Evolutionary conservation across 2,797 vertebrate species (phyloP).

Genomic region (Melanotaenia parkinsoni): DNA sequence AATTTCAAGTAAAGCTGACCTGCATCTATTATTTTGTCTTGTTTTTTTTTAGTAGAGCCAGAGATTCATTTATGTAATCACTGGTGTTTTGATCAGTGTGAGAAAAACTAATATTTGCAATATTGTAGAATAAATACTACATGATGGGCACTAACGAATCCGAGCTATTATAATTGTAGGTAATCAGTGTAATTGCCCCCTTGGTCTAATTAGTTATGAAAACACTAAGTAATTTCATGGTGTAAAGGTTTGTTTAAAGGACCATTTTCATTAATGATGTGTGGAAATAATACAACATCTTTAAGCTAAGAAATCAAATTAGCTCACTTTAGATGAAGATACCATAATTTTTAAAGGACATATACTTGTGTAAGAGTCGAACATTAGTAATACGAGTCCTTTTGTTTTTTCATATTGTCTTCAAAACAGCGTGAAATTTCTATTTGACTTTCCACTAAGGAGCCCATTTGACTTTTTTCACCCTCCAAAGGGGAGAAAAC

Average conservation of each 20-base stretch:
- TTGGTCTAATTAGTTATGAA: not conserved
- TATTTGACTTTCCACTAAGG: conserved; percentile 31
- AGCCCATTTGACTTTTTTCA: conserved; percentile 63
- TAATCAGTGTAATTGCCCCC: not conserved
- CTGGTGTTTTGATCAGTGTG: conserved; percentile 11
- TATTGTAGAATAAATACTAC: not conserved
- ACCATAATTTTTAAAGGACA: not conserved
- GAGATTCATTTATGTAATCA: conserved; percentile 17
- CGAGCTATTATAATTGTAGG: not conserved
- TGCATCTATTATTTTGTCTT: not conserved
- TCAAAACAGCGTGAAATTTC: conserved; percentile 32
- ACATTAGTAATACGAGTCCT: conserved; percentile 10
- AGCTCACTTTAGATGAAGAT: conserved; percentile 9
- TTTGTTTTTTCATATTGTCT: conserved; percentile 6
- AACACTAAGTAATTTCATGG: not conserved
- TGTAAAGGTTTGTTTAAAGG: not conserved
- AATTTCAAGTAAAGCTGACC: not conserved
- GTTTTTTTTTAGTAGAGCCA: conserved; percentile 25
- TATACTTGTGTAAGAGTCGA: conserved; percentile 2
- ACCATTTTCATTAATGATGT: conserved; percentile 5
- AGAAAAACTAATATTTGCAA: conserved; percentile 9
- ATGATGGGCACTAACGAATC: conserved; percentile 6
- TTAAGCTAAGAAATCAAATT: conserved; percentile 1
- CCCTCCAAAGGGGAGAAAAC: conserved; percentile 42
- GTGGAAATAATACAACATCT: not conserved